Percentiles rank a stretch among this genome's conserved stretches.
Evolutionary conservation across 2,113 vertebrate species (phyloP).

Genomic region (Oostethus manadensis): DNA sequence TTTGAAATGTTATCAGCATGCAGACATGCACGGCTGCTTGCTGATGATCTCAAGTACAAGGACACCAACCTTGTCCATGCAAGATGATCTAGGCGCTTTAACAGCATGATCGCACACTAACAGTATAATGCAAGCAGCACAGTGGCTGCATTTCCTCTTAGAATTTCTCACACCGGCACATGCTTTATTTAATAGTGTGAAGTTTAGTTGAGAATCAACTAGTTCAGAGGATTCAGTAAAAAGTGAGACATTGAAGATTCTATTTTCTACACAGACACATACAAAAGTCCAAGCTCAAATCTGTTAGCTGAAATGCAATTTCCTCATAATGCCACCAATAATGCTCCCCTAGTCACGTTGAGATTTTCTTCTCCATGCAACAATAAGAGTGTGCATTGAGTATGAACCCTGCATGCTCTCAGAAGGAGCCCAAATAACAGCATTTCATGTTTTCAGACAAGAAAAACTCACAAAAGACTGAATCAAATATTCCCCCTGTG

Average conservation of each 20-base stretch:
- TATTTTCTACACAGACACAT: conserved; percentile 25
- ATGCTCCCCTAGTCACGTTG: conserved; percentile 9
- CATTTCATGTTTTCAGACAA: conserved; percentile 53
- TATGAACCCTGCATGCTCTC: conserved; percentile 21
- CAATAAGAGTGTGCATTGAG: conserved; percentile 20
- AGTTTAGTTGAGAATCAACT: conserved; percentile 3
- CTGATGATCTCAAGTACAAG: conserved; percentile 50
- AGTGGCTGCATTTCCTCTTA: not conserved
- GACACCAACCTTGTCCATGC: conserved; percentile 33
- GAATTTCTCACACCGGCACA: not conserved
- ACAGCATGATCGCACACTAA: conserved; percentile 14
- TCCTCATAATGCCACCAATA: conserved; percentile 23
- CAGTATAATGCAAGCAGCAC: not conserved
- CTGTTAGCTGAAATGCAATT: conserved; percentile 33
- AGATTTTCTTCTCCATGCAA: conserved; percentile 28
- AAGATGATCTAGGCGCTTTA: conserved; percentile 17
- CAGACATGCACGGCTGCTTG: conserved; percentile 51
- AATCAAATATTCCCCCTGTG: conserved; percentile 55
- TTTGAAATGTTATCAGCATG: conserved; percentile 66
- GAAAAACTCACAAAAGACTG: conserved; percentile 42
- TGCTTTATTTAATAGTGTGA: not conserved
- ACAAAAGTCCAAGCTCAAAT: conserved; percentile 29
- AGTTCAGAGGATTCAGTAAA: conserved; percentile 10
- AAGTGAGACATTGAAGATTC: conserved; percentile 12
- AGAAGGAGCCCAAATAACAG: conserved; percentile 30